Evolutionary conservation across 2,888 invertebrate genomes (phyloP).

Genomic region (Micoletzkya japonica): DNA sequence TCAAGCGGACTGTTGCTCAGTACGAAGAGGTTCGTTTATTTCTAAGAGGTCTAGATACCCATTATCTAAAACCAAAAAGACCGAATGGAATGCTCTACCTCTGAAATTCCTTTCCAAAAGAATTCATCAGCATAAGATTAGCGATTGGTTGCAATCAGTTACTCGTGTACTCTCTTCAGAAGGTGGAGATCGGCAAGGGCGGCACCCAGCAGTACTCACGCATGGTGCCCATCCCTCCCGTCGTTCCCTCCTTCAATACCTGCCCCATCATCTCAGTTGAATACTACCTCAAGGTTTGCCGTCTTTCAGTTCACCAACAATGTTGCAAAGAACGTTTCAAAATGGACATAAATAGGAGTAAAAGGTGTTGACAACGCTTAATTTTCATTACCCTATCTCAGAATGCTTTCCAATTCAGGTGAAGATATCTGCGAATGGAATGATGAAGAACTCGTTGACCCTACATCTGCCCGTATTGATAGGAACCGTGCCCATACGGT

Average conservation of each 20-base stretch:
- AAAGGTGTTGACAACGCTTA: neutral
- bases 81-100: neutral
- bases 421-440: slow-evolving; percentile 33
- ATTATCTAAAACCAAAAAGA: neutral
- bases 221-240: slow-evolving; percentile 35
- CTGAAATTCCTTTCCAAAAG: neutral
- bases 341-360: neutral
- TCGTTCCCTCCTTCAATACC: slow-evolving; percentile 39
- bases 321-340: neutral
- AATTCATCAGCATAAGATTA: neutral
- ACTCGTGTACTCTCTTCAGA: slow-evolving; percentile 19
- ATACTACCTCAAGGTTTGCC: slow-evolving; percentile 35
- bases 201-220: neutral
- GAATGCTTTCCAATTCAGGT: neutral
- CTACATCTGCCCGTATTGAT: slow-evolving; percentile 32
- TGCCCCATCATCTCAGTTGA: slow-evolving; percentile 41
- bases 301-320: neutral
- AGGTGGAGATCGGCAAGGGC: slow-evolving; percentile 19
- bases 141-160: neutral
- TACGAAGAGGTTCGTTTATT: slow-evolving; percentile 18
- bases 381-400: neutral
- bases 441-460: slow-evolving; percentile 29
- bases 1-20: slow-evolving; percentile 21
- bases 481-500: slow-evolving; percentile 36
- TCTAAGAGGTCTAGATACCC: neutral